These are phyloP conservation scores for Nemopilema nomurai DNA, from an alignment of 30 jellyfish, hydroid and myxozoan genomes.

Conservation along the genomic window DNA sequence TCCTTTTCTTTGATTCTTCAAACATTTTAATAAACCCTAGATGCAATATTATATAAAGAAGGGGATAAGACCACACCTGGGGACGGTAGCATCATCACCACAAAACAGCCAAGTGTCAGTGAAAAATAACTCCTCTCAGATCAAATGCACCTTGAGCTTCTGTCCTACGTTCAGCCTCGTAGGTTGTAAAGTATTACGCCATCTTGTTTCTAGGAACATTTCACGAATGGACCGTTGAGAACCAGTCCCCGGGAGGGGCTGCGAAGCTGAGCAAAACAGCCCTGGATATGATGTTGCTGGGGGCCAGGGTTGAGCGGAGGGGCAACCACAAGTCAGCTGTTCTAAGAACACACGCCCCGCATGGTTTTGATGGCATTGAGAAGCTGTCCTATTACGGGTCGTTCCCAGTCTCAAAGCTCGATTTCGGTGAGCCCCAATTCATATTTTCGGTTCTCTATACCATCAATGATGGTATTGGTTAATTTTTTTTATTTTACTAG, in stretches of 20 bases:
- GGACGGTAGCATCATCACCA: too few relatives aligned
- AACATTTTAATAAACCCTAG: too few relatives aligned
- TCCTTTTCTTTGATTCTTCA: too few relatives aligned
- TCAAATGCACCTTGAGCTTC: too few relatives aligned
- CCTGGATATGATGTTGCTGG: constrained; percentile 82
- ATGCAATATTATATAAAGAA: too few relatives aligned
- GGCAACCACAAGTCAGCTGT: constrained; percentile 64
- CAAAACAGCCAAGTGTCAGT: too few relatives aligned
- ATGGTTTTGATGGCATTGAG: constrained; percentile 81
- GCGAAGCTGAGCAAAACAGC: constrained; percentile 97
- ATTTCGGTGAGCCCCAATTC: constrained; percentile 53
- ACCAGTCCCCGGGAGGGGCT: constrained; percentile 99
- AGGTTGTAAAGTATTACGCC: background rate
- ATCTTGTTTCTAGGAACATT: constrained; percentile 75
- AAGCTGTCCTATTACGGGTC: constrained; percentile 83
- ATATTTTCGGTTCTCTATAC: background rate
- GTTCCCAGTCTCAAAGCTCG: constrained; percentile 85
- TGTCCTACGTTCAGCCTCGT: too few relatives aligned
- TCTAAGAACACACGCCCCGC: constrained; percentile 95
- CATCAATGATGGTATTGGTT: too few relatives aligned
- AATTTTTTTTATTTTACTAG: too few relatives aligned
- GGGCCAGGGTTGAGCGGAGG: constrained; percentile 68
- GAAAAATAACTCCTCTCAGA: too few relatives aligned
- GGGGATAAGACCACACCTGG: too few relatives aligned
- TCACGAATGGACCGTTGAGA: constrained; percentile 98